phyloP scores from a whole-genome alignment of 2,888 invertebrate genomes.

The Drosophila parthenogenetica region DNA sequence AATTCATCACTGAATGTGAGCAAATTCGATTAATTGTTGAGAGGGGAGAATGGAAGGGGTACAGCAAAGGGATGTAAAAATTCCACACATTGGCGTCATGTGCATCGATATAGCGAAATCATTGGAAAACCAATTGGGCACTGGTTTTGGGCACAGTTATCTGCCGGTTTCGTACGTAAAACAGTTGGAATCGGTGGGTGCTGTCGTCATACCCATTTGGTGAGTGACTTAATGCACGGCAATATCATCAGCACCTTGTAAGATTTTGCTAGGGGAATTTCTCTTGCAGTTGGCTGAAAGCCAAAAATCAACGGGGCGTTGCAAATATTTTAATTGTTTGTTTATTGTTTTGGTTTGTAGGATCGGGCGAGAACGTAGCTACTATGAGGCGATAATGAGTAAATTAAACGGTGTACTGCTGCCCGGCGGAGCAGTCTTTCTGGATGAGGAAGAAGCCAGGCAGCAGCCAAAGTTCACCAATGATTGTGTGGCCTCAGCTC shows the following conservation, averaged over 20 bases:
- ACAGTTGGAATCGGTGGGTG: conserved; percentile 93
- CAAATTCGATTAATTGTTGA: too few species aligned
- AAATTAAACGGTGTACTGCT: conserved; percentile 91
- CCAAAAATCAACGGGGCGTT: conserved; percentile 11
- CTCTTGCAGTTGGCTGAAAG: conserved; percentile 23
- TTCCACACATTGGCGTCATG: conserved; percentile 90
- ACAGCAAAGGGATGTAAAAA: background rate
- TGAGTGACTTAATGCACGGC: conserved; percentile 83
- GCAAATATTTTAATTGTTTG: conserved; percentile 7
- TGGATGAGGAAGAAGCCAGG: conserved; percentile 85
- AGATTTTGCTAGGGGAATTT: background rate
- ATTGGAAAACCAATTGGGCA: conserved; percentile 86
- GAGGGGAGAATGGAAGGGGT: background rate
- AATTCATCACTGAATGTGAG: background rate
- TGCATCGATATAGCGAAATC: conserved; percentile 88
- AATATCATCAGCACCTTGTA: conserved; percentile 24
- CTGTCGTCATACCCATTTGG: conserved; percentile 92
- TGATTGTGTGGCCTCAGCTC: conserved; percentile 88
- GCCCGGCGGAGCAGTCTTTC: conserved; percentile 92
- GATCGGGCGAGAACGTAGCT: conserved; percentile 87
- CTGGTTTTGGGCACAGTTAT: conserved; percentile 87
- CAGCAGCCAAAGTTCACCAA: conserved; percentile 72
- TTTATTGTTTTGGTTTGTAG: conserved; percentile 82
- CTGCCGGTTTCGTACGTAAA: conserved; percentile 95
- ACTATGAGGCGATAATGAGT: conserved; percentile 87